These are phyloP conservation scores for Noturus placidus DNA, from an alignment of 2,113 vertebrate genomes.

Conservation along the genomic window DNA sequence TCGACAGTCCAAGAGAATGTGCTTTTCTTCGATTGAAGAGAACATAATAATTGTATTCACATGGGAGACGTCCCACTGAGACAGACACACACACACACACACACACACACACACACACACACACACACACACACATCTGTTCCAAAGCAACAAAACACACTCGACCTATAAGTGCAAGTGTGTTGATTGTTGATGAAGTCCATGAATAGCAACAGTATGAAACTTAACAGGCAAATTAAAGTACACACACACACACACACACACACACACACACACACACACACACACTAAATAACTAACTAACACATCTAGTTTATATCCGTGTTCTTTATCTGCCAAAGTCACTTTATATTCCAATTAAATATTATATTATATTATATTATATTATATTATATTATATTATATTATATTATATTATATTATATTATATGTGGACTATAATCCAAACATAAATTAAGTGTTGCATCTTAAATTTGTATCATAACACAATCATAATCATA, in stretches of 20 bases:
- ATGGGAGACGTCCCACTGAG: conserved; percentile 65
- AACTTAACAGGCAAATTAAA: background rate
- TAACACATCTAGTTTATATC: background rate
- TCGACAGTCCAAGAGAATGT: conserved; percentile 70
- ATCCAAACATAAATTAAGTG: no score
- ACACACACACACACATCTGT: conserved; percentile 62
- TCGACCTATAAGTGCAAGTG: conserved; percentile 55
- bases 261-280: background rate
- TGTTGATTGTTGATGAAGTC: conserved; percentile 40
- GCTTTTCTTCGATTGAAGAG: conserved; percentile 63
- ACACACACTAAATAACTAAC: background rate
- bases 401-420: no score
- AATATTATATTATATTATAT: background rate
- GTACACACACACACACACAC: conserved; percentile 2
- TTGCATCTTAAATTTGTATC: background rate
- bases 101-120: conserved; percentile 12
- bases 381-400: no score
- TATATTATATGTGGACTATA: background rate
- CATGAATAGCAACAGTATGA: conserved; percentile 9
- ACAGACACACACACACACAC: conserved; percentile 49
- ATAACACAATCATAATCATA: background rate
- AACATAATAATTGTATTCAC: conserved; percentile 75
- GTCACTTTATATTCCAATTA: background rate
- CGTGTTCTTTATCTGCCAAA: background rate
- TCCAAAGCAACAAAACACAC: conserved; percentile 78